Evolutionary conservation across 2,113 vertebrate species (phyloP).

Genomic region (Megaleporinus macrocephalus): DNA sequence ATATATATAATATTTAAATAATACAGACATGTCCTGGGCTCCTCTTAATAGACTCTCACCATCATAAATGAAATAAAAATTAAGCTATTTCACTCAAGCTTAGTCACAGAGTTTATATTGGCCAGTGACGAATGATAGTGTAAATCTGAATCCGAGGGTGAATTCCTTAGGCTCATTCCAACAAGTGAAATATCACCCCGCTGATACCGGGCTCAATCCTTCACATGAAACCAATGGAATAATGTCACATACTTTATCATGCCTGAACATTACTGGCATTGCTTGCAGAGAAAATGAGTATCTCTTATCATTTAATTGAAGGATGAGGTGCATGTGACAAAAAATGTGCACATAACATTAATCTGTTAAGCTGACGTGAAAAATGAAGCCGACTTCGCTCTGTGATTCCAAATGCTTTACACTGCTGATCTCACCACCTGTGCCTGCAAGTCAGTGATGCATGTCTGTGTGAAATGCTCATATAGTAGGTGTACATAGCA

Average conservation of each 20-base stretch:
- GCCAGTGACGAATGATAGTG: background rate
- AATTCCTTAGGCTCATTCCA: slow-evolving; percentile 4
- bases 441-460: background rate
- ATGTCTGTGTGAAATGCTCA: slow-evolving; percentile 1
- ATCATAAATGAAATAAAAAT: slow-evolving; percentile 50
- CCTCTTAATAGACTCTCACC: slow-evolving; percentile 43
- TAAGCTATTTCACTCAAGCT: slow-evolving; percentile 25
- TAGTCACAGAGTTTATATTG: slow-evolving; percentile 1
- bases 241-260: slow-evolving; percentile 22
- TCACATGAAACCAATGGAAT: background rate
- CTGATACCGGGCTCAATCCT: background rate
- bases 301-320: slow-evolving; percentile 28
- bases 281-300: slow-evolving; percentile 5
- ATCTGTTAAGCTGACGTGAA: slow-evolving; percentile 16
- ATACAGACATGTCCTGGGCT: background rate
- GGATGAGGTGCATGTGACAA: slow-evolving; percentile 11
- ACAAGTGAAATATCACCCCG: background rate
- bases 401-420: background rate
- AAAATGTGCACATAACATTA: background rate
- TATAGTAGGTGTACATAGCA: background rate
- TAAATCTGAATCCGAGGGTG: background rate
- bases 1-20: slow-evolving; percentile 48
- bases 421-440: slow-evolving; percentile 12
- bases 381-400: slow-evolving; percentile 3
- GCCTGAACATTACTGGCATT: background rate